Evolutionary conservation across 2,888 invertebrate species (phyloP), one percentile per base, ranked within the genome.

Genomic region (Drosophila prostipennis): DNA sequence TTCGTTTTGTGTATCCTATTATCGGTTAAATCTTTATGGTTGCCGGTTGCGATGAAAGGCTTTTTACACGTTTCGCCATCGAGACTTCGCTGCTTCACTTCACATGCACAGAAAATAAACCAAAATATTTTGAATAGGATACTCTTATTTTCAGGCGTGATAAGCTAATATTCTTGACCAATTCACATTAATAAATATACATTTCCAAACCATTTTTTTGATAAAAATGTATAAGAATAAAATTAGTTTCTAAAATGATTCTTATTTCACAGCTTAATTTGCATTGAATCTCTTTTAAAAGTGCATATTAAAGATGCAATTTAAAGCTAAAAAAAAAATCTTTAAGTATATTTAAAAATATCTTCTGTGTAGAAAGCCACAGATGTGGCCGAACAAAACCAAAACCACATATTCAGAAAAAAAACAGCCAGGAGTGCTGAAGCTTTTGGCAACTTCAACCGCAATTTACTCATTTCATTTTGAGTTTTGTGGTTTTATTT

Each of bases 391-490:
- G 19, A 29, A 32, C 29, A 58, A 23, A 55, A 58, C 32, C 13
- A 32, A 55, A 58, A 58, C 58, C 58, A 55, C 56, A 58, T 13
- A 59, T 55, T 40, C 59, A 10, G 2, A 19, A 26, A 57, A 45
- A 40, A 26, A 40, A 55, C 26, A 14, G 23, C 19, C 16, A 51
- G 43, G 34, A 65, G 40, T 58, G 58, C 48, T 39, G 19, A 69
- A 69, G 49, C 57, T 64, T 49, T 60, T 46, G 40, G 58, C 65
- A 59, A 51, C 70, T 79, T 79, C 77, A 87, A 86, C 89, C 87
- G 84, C 85, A 85, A 89, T 85, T 85, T 85, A 86, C 89, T 87
- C 85, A 86, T 86, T 87, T 84, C 87, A 76, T 86, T 84, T 83
- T 73, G 83, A 63, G 73, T 71, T 72, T 49, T 63, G 63, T 51